A percentile compares a stretch with the other conserved stretches of the same genome.
Conservation (phyloP, 1,140 invertebrate genomes). For the Dufourea novaeangliae region DNA sequence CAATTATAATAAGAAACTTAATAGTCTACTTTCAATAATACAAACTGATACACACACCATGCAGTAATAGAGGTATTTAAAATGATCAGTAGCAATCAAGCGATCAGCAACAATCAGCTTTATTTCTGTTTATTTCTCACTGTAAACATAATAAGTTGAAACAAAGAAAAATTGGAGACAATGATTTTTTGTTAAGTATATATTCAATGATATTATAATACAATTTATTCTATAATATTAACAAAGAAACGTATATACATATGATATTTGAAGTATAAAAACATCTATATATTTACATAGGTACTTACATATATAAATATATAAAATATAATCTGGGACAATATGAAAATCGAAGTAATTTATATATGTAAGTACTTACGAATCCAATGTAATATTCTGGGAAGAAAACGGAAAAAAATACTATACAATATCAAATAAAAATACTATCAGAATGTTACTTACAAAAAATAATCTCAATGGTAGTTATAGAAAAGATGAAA, state of each 20-base stretch:
- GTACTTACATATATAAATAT: too few relatives aligned
- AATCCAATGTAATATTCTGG: not conserved
- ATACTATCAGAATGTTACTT: not conserved
- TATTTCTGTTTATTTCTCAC: not conserved
- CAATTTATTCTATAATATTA: not conserved
- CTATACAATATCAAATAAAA: constrained; percentile 5
- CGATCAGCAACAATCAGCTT: not conserved
- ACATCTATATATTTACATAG: not conserved
- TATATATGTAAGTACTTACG: not conserved
- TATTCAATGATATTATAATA: not conserved
- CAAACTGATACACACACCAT: too few relatives aligned
- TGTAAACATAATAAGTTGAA: not conserved
- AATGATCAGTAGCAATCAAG: not conserved
- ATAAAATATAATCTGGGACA: too few relatives aligned
- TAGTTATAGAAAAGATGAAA: constrained; percentile 12
- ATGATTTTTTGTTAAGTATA: not conserved
- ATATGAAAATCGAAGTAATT: not conserved
- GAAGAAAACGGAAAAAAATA: not conserved
- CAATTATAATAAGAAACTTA: not conserved
- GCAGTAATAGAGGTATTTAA: not conserved
- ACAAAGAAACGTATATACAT: not conserved
- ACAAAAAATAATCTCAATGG: not conserved
- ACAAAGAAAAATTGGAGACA: not conserved
- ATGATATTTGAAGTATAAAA: not conserved
- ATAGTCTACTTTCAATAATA: not conserved